A percentile compares a stretch with the other conserved stretches of the same genome.
Evolutionary conservation across 2,113 vertebrate species (phyloP).

Genomic region (Onychostruthus taczanowskii): DNA sequence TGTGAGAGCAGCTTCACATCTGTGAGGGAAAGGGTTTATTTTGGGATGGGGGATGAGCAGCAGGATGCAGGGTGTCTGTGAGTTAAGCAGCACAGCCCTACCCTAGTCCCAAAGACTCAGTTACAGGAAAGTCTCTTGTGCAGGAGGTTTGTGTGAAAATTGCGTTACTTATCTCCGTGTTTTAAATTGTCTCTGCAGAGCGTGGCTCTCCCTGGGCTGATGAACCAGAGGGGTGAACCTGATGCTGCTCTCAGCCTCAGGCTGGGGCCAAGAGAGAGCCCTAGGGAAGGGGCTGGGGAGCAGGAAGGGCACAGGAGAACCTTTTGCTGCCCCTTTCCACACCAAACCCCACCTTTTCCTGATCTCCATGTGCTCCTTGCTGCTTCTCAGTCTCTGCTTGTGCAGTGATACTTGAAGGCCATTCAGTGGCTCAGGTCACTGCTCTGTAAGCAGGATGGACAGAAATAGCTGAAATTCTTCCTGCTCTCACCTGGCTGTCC

Average conservation of each 20-base stretch:
- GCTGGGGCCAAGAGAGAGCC: not conserved
- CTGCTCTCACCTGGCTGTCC: not conserved
- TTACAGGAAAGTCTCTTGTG: not conserved
- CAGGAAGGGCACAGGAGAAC: not conserved
- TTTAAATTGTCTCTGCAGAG: not conserved
- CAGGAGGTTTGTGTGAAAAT: not conserved
- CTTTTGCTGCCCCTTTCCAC: not conserved
- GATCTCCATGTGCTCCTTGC: fast-evolving
- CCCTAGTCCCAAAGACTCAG: not conserved
- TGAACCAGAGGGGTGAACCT: not conserved
- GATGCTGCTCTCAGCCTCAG: not conserved
- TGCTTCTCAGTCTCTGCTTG: not conserved
- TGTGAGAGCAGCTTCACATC: not conserved
- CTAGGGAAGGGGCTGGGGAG: not conserved
- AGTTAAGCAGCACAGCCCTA: not conserved
- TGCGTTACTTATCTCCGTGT: not conserved
- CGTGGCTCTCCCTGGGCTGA: fast-evolving
- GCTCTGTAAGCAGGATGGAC: not conserved
- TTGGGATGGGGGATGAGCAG: not conserved
- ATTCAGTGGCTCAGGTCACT: not conserved
- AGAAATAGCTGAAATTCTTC: not conserved
- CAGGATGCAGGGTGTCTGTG: not conserved
- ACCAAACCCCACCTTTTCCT: not conserved
- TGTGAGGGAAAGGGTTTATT: not conserved
- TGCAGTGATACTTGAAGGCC: not conserved